phyloP scores from a whole-genome alignment of 2,797 vertebrate genomes.

The Morelia viridis region DNA sequence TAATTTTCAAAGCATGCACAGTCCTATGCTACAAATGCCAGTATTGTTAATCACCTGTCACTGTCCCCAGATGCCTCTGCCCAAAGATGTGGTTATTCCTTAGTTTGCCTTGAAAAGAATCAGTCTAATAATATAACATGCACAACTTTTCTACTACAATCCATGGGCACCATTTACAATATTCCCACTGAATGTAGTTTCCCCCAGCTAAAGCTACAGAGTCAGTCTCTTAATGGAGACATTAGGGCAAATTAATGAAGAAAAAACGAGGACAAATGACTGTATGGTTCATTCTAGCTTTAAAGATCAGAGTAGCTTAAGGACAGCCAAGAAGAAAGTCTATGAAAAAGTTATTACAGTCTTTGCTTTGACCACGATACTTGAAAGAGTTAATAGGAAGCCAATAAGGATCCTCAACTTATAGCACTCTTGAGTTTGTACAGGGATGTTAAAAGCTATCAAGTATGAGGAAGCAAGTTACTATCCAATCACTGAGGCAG shows the following conservation, averaged over 20 bases:
- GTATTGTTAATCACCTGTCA: background rate
- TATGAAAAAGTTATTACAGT: background rate
- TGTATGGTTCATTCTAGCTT: background rate
- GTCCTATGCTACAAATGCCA: background rate
- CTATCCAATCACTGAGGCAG: background rate
- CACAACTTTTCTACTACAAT: background rate
- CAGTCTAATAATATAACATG: background rate
- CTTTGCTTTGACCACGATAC: background rate
- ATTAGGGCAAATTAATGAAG: background rate
- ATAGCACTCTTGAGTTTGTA: background rate
- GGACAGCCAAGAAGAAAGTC: background rate
- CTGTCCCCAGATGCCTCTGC: background rate
- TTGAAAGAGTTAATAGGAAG: background rate
- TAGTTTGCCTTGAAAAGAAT: background rate
- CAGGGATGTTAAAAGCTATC: background rate
- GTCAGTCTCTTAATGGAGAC: background rate
- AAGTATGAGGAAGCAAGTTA: background rate
- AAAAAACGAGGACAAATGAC: background rate
- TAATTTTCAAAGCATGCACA: background rate
- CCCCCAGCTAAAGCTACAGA: background rate
- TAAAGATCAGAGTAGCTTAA: background rate
- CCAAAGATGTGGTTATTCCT: background rate
- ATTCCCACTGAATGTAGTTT: background rate
- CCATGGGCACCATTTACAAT: background rate
- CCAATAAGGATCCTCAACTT: background rate